Conservation (phyloP, 2,888 invertebrate species). For the Seladonia tumulorum region DNA sequence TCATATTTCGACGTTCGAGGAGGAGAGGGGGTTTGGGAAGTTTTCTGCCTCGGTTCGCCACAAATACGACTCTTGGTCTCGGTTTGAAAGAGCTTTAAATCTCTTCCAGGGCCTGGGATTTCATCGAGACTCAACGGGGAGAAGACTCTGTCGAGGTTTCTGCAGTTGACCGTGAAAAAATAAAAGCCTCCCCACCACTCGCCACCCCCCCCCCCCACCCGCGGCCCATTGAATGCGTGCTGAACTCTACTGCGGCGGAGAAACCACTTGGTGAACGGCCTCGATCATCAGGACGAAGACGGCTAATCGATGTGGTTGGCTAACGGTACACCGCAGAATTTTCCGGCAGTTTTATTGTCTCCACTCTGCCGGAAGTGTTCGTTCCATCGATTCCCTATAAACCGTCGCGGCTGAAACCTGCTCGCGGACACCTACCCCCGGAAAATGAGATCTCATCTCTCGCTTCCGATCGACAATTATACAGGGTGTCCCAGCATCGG, state of each 20-base stretch:
- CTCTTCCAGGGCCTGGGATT: constrained; percentile 40
- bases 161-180: constrained; percentile 62
- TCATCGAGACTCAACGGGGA: not conserved
- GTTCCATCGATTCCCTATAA: constrained; percentile 24
- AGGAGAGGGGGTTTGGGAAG: constrained; percentile 12
- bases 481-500: too few species aligned
- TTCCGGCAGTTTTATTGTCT: constrained; percentile 8
- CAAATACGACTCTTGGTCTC: constrained; percentile 41
- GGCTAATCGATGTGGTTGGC: constrained; percentile 20
- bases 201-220: not conserved
- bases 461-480: not conserved
- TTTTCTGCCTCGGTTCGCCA: constrained; percentile 24
- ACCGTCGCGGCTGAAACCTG: not conserved
- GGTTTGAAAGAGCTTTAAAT: constrained; percentile 61
- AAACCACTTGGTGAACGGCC: not conserved
- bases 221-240: constrained; percentile 24
- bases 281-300: constrained; percentile 17
- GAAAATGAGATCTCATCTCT: not conserved
- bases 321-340: not conserved
- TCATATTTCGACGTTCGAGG: constrained; percentile 39
- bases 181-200: constrained; percentile 46
- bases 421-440: not conserved
- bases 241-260: constrained; percentile 25
- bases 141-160: not conserved
- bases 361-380: not conserved